Conservation (phyloP, 1,140 invertebrate genomes). For the Cyclina sinensis region DNA sequence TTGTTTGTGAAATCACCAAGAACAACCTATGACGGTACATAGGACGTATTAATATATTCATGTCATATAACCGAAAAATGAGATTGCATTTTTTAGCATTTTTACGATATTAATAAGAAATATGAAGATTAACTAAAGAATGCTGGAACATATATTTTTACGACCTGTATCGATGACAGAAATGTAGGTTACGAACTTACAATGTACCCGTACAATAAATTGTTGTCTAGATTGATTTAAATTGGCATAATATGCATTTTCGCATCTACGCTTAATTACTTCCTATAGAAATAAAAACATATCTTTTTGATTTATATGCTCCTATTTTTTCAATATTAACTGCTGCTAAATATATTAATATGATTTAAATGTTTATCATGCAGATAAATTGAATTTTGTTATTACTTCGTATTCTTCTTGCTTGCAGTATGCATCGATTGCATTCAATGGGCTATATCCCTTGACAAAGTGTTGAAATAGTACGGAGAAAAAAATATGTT, state of each 20-base stretch:
- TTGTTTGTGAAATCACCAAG: no score
- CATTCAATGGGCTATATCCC: neutral
- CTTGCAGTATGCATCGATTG: neutral
- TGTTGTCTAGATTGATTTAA: neutral
- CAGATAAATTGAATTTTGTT: neutral
- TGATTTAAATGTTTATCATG: slow-evolving; percentile 6
- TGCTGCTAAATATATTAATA: neutral
- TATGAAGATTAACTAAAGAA: no score
- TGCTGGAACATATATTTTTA: no score
- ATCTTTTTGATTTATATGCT: neutral
- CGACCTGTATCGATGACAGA: no score
- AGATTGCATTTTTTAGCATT: no score
- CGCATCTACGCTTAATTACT: neutral
- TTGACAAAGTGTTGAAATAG: neutral
- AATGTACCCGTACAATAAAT: no score
- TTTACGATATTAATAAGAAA: no score
- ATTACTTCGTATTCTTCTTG: neutral
- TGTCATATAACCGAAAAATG: no score
- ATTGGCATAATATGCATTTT: neutral
- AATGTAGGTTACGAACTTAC: no score
- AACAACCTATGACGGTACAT: no score
- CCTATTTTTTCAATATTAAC: neutral
- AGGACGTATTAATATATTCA: no score
- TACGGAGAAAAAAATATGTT: neutral
- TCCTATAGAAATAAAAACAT: neutral